These are phyloP conservation scores for Trinorchestia longiramus DNA, from an alignment of 1,140 invertebrate species.

Conservation along the genomic window DNA sequence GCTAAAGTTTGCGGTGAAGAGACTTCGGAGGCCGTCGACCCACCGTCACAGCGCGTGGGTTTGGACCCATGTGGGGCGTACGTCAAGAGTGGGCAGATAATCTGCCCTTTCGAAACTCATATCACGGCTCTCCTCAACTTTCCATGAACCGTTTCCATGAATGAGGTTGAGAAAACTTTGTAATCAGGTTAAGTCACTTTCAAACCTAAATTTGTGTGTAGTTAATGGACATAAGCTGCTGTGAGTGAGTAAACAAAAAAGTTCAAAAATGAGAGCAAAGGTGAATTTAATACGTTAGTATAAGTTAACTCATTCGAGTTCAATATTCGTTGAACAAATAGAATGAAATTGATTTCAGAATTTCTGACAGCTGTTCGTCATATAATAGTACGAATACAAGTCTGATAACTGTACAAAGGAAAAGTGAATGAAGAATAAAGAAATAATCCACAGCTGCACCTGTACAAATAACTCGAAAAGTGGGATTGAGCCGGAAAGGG, in stretches of 20 bases:
- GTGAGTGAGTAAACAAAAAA: not conserved
- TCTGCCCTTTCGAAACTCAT: not conserved
- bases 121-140: not conserved
- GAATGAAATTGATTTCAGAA: not conserved
- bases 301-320: not conserved
- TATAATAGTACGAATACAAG: not conserved
- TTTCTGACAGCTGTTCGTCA: not conserved
- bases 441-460: not conserved
- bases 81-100: not conserved
- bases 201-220: not conserved
- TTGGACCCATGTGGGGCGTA: too few relatives aligned
- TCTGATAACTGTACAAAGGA: not conserved
- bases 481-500: not conserved
- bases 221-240: not conserved
- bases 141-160: not conserved
- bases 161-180: not conserved
- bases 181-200: not conserved
- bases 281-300: not conserved
- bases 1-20: not conserved
- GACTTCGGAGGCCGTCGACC: not conserved
- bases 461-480: not conserved
- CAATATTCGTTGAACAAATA: not conserved
- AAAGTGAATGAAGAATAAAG: not conserved
- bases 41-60: not conserved
- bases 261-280: not conserved